These are phyloP conservation scores for Anolis apletophallus DNA, from an alignment of 2,797 vertebrate genomes.

Conservation along the genomic window DNA sequence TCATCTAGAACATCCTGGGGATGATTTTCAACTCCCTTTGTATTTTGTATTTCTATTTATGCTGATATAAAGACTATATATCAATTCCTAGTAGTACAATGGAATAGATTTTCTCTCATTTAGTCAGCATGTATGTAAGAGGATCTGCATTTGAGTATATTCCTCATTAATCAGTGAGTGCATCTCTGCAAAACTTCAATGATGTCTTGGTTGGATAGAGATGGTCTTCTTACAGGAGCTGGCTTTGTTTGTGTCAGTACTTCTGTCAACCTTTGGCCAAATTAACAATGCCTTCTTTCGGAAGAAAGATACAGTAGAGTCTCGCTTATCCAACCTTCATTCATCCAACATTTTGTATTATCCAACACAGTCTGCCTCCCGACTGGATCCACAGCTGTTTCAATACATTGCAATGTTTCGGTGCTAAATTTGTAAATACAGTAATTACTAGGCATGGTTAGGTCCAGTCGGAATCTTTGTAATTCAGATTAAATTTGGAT, in stretches of 20 bases:
- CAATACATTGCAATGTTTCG: no score
- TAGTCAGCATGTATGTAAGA: background rate
- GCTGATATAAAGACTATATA: background rate
- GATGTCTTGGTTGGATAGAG: background rate
- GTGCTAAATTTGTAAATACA: no score
- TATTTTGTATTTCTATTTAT: constrained; percentile 1
- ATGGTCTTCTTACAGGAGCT: background rate
- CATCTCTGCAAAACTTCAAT: background rate
- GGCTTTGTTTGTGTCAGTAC: background rate
- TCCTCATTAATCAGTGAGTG: background rate
- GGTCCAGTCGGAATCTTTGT: no score
- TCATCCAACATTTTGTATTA: no score
- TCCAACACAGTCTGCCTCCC: no score
- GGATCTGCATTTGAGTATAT: background rate
- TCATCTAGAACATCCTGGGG: constrained; percentile 10
- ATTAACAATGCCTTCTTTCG: background rate
- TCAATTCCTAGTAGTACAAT: background rate
- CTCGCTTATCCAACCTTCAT: no score
- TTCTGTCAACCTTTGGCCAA: background rate
- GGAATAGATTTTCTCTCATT: background rate
- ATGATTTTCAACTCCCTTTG: constrained; percentile 9
- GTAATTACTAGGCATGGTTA: no score
- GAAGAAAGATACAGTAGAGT: background rate
- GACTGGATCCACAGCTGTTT: no score
- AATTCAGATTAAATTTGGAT: no score